Evolutionary conservation across 2,797 vertebrate genomes (phyloP).

Genomic region (Choloepus didactylus): DNA sequence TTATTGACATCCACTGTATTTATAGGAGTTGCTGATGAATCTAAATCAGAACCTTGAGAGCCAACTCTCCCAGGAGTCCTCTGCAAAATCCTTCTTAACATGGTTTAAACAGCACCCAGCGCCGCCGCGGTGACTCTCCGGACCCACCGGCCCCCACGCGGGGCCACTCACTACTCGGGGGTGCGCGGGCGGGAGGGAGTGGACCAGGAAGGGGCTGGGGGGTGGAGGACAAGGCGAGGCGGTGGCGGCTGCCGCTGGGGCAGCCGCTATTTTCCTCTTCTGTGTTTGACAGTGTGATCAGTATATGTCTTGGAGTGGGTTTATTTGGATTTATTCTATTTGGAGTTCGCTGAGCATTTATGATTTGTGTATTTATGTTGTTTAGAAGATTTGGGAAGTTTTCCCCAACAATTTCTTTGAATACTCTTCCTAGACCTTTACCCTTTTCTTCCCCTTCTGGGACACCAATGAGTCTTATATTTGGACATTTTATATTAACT

Average conservation of each 20-base stretch:
- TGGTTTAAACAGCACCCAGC: slow-evolving; percentile 81
- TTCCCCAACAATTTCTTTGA: no score
- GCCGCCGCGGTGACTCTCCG: slow-evolving; percentile 70
- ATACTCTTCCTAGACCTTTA: no score
- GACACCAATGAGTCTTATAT: no score
- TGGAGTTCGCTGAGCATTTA: no score
- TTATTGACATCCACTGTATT: slow-evolving; percentile 93
- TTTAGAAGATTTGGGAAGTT: no score
- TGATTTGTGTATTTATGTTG: no score
- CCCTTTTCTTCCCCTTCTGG: no score
- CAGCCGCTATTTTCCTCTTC: no score
- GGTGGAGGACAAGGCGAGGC: neutral
- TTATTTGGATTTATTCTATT: no score
- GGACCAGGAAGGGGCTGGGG: slow-evolving; percentile 53
- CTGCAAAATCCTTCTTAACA: slow-evolving; percentile 97
- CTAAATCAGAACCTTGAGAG: slow-evolving; percentile 96
- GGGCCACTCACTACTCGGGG: slow-evolving; percentile 74
- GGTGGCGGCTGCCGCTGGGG: slow-evolving; percentile 53
- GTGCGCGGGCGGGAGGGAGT: slow-evolving; percentile 79
- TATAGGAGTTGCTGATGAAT: slow-evolving; percentile 93
- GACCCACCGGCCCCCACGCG: slow-evolving; percentile 58
- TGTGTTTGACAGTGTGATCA: no score
- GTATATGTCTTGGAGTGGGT: no score
- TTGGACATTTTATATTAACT: no score
- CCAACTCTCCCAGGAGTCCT: slow-evolving; percentile 98